Conservation (phyloP, 2,888 invertebrate species). For the Nineta flava region DNA sequence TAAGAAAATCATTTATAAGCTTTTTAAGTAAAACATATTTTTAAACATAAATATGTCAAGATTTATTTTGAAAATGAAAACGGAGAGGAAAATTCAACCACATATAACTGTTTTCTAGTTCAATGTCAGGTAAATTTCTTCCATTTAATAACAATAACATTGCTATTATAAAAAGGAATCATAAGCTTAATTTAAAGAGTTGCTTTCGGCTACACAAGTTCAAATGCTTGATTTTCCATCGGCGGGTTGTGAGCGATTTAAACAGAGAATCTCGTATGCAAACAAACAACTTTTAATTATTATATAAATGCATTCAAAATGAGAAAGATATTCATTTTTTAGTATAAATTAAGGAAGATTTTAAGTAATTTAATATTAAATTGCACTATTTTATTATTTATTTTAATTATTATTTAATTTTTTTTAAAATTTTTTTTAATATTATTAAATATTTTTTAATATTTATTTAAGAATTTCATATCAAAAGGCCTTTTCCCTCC, state of each 20-base stretch:
- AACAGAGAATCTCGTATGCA: neutral
- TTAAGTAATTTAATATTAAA: neutral
- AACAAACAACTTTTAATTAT: neutral
- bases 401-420: slow-evolving; percentile 4
- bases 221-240: neutral
- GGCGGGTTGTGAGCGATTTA: neutral
- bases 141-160: neutral
- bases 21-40: no score
- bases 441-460: slow-evolving; percentile 5
- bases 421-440: slow-evolving; percentile 2
- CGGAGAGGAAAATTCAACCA: no score
- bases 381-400: slow-evolving; percentile 1
- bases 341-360: neutral
- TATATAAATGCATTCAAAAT: neutral
- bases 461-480: no score
- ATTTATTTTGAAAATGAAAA: no score
- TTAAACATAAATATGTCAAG: no score
- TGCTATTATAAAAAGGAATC: neutral
- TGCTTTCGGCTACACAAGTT: neutral
- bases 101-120: no score
- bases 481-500: no score
- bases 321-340: neutral
- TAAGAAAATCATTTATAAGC: no score
- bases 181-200: neutral
- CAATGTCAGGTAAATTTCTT: neutral